Percentiles rank a stretch among this genome's conserved stretches.
phyloP scores from a whole-genome alignment of 37 sponge, comb jelly and placozoan genomes.

The Halichondria panicea region DNA sequence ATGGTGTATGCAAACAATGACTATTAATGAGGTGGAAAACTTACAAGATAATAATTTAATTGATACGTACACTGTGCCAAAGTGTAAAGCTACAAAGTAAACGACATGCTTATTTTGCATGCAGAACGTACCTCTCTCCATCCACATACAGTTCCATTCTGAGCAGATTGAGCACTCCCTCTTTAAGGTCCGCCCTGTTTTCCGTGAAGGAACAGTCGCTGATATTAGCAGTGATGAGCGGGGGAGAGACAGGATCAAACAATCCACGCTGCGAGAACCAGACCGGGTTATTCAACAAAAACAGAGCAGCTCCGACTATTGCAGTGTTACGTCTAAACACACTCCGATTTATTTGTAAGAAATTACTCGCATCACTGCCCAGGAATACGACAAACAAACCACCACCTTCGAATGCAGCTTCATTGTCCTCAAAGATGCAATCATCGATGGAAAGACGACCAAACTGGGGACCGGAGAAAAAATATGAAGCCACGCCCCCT shows the following conservation, averaged over 20 bases:
- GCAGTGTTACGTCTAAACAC: constrained; percentile 46
- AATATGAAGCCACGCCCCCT: constrained; percentile 69
- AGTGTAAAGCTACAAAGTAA: background rate
- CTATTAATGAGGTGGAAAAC: too few relatives aligned
- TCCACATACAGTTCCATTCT: constrained; percentile 33
- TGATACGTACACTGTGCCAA: background rate
- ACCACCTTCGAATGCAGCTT: constrained; percentile 74
- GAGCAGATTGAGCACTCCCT: constrained; percentile 53
- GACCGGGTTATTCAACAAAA: constrained; percentile 52
- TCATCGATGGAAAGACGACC: constrained; percentile 26
- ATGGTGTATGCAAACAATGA: too few relatives aligned
- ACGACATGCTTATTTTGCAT: background rate
- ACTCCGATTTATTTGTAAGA: constrained; percentile 6
- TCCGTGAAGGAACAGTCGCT: constrained; percentile 20
- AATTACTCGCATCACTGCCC: background rate
- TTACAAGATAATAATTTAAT: background rate
- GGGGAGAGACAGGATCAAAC: background rate
- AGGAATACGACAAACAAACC: constrained; percentile 63
- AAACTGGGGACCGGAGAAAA: constrained; percentile 11
- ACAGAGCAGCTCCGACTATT: constrained; percentile 41
- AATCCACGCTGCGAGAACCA: constrained; percentile 9
- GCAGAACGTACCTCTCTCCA: constrained; percentile 43
- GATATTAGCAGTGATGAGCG: constrained; percentile 25
- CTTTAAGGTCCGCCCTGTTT: constrained; percentile 5
- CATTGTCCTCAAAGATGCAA: constrained; percentile 55